Evolutionary conservation across 2,113 vertebrate genomes (phyloP), one percentile per base, ranked within the genome.

Genomic region (Notarius quadriscutis): DNA sequence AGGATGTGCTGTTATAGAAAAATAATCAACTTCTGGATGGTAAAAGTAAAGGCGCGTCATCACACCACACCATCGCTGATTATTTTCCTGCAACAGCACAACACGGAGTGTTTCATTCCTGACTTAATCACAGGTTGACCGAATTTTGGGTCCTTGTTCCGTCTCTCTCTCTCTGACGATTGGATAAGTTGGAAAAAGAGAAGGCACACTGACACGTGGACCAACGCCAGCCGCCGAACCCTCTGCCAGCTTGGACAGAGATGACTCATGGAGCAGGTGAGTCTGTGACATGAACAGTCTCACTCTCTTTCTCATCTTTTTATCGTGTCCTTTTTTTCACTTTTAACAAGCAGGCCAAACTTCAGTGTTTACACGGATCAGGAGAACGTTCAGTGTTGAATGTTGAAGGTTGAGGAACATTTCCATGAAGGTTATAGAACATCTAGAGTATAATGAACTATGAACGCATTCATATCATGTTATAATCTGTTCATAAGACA

Each of bases 211-310:
- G 84, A 86, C 84, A 86, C 63, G 22, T 91, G 88, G 84, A 86
- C 17, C 60, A 5, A 17, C 12, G 88, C 90, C 90, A 91, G 77
- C 20, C 41, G 20, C 69, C 67, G 67, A 62, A 88, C 79, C 79
- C 12, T 74, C 55, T 86, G 86, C 88, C 90, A 91, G 87, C 69
- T 86, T 84, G 88, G 90, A 89, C 80, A 72, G 80, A 86, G 90
- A 88, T 91, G 78, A 88, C 77, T 89, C 88, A 41, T 65, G 50
- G 58, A 86, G 72, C 86, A 91, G 88, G 87, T 81, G 86, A 89
- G 83, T 85, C 58, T 82, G 57, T 77, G 53, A 57, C 79, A 51
- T 55, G 15, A 41, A 25, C 72, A 51, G 20, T 57, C 58, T 60
- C 20, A 4, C 57, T 67, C 50, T 72, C 87, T 60, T 48, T 60